Base-by-base conservation (phyloP, 2,888 invertebrate genomes). In the Acleris cristana region DNA sequence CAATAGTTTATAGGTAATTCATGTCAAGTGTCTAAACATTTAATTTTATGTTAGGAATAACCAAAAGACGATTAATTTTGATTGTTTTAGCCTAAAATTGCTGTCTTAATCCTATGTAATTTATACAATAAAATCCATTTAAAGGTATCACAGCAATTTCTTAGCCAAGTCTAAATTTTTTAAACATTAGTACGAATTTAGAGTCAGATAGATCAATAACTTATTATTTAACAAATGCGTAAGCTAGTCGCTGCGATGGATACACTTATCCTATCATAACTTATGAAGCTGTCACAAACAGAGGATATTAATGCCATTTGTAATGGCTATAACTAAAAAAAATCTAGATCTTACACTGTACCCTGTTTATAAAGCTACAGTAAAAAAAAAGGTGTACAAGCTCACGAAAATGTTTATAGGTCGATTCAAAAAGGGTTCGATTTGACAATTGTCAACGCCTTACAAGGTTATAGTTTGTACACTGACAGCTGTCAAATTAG, bases 131-230 rank as follows among this genome's bases (percentile, higher is more conserved):
- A 58, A 67, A 74, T 70, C 70, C 73, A 70, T 71, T 60, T 56
- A 71, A 70, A 71, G 72, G 69, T 72, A 74, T 74, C 74, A 72
- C 73, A 73, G 73, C 69, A 70, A 71, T 55, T 62, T 59, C 56
- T 52, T 62, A 66, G 45, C 48, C 14, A 14, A 34, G 4, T 34
- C 7, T 30, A 30, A 30, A 2, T 5, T 18, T 55, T 34, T 55
- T 18, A n/a, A 51, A 51, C 51, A 51, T 51, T 40, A 40, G 40
- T 14, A 40, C 6, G 40, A 40, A 40, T 40, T 40, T 40, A 14
- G 40, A 40, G 40, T 40, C 40, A 40, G 14, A 14, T 40, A 4
- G 14, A 14, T 14, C 14, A 14, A 40, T 12, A 34, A 10, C 34
- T 34, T 34, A 10, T 34, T 34, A 12, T 14, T 34, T 40, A 40